A percentile compares a stretch with the other conserved stretches of the same genome.
These are phyloP conservation scores for Nemotelus pantherinus DNA, from an alignment of 2,888 invertebrate species.

Conservation along the genomic window DNA sequence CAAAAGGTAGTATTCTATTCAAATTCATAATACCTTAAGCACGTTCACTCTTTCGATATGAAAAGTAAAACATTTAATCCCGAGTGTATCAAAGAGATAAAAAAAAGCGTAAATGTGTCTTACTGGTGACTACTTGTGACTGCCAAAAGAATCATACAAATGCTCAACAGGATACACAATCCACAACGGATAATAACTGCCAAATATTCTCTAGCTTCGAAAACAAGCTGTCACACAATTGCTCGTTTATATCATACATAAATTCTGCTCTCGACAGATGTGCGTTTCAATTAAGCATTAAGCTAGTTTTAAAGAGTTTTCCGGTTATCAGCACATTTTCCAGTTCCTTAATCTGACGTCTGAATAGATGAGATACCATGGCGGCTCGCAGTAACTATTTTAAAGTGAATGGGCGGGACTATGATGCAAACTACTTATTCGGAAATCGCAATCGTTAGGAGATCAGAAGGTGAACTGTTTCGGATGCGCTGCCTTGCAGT, in stretches of 20 bases:
- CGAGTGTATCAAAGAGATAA: too few species aligned
- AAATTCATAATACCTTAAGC: too few species aligned
- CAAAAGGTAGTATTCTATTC: too few species aligned
- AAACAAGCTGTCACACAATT: too few species aligned
- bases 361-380: conserved; percentile 34
- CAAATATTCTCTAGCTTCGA: too few species aligned
- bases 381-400: conserved; percentile 27
- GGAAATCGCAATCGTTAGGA: conserved; percentile 11
- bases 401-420: conserved; percentile 36
- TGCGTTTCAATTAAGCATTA: conserved; percentile 33
- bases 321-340: conserved; percentile 33
- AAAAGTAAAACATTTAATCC: too few species aligned
- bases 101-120: too few species aligned
- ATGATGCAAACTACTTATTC: background rate
- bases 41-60: too few species aligned
- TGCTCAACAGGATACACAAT: too few species aligned
- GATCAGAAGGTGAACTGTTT: background rate
- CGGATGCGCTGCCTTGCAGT: background rate
- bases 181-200: too few species aligned
- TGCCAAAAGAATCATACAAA: too few species aligned
- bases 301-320: conserved; percentile 33
- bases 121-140: too few species aligned
- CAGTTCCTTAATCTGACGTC: conserved; percentile 37
- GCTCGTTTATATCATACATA: background rate
- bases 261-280: conserved; percentile 40